phyloP scores from a whole-genome alignment of 1,140 invertebrate genomes.

The Zophobas morio region DNA sequence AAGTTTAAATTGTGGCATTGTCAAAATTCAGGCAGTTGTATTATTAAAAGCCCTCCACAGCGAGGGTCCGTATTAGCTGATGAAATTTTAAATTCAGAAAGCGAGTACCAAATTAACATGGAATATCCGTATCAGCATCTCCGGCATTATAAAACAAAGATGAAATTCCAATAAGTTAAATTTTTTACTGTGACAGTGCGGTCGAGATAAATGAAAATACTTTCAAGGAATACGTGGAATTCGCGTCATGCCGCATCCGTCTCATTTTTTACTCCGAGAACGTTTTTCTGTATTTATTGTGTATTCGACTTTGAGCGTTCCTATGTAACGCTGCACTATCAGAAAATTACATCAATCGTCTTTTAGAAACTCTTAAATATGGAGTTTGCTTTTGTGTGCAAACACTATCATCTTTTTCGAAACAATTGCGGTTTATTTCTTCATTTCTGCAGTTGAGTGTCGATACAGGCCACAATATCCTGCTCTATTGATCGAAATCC shows the following conservation, averaged over 20 bases:
- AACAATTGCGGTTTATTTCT: slow-evolving; percentile 15
- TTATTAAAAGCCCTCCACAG: too few relatives aligned
- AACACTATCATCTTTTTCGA: background rate
- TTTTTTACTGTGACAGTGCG: background rate
- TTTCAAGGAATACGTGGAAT: background rate
- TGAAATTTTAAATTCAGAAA: background rate
- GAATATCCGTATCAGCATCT: slow-evolving; percentile 4
- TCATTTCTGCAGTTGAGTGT: slow-evolving; percentile 1
- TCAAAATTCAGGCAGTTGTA: too few relatives aligned
- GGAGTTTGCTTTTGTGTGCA: too few relatives aligned
- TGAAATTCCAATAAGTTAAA: background rate
- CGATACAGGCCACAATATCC: background rate
- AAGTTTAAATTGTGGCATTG: too few relatives aligned
- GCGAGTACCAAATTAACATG: background rate
- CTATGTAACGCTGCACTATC: background rate
- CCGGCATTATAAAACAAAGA: background rate
- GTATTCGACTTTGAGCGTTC: background rate
- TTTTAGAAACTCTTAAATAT: slow-evolving; percentile 1
- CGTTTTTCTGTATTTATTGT: background rate
- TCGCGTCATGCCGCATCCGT: background rate
- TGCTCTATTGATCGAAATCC: slow-evolving; percentile 5
- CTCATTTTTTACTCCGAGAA: background rate
- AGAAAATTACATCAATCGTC: slow-evolving; percentile 26
- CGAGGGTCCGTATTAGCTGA: too few relatives aligned
- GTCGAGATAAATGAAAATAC: background rate